phyloP scores from a whole-genome alignment of 2,888 invertebrate genomes.

The Hipparchia semele region DNA sequence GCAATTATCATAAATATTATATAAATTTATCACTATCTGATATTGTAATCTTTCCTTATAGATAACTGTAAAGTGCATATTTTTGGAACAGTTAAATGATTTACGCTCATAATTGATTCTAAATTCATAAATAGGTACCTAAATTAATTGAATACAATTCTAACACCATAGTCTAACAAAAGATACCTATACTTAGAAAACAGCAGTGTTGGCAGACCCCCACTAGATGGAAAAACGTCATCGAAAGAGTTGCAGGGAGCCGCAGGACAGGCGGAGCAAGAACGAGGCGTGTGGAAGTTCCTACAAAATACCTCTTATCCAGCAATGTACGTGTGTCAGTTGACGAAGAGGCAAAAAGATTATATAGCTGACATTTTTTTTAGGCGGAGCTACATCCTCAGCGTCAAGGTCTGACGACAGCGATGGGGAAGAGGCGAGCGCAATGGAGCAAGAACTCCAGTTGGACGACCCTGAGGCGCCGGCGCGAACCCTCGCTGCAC shows the following conservation, averaged over 20 bases:
- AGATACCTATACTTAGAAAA: too few species aligned
- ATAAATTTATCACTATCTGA: constrained; percentile 16
- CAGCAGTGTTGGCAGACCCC: too few species aligned
- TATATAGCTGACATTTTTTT: neutral
- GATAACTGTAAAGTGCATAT: neutral
- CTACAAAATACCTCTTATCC: neutral
- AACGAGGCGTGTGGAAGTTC: neutral
- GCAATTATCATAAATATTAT: constrained; percentile 4
- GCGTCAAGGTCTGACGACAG: constrained; percentile 55
- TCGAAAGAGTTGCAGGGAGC: too few species aligned
- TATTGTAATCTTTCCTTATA: constrained; percentile 7
- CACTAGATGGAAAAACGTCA: too few species aligned
- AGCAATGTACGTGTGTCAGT: neutral
- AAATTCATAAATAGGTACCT: too few species aligned
- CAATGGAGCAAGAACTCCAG: constrained; percentile 70
- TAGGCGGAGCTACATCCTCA: constrained; percentile 44
- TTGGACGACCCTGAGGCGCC: constrained; percentile 84
- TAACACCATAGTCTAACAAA: too few species aligned
- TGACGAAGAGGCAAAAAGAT: too few species aligned
- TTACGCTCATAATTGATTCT: too few species aligned
- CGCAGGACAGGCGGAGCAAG: too few species aligned
- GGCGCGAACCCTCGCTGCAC: constrained; percentile 84
- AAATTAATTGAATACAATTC: too few species aligned
- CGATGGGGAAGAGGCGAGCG: constrained; percentile 57
- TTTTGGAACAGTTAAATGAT: neutral